phyloP scores from a whole-genome alignment of 1,140 invertebrate species.

The Agrilus planipennis region DNA sequence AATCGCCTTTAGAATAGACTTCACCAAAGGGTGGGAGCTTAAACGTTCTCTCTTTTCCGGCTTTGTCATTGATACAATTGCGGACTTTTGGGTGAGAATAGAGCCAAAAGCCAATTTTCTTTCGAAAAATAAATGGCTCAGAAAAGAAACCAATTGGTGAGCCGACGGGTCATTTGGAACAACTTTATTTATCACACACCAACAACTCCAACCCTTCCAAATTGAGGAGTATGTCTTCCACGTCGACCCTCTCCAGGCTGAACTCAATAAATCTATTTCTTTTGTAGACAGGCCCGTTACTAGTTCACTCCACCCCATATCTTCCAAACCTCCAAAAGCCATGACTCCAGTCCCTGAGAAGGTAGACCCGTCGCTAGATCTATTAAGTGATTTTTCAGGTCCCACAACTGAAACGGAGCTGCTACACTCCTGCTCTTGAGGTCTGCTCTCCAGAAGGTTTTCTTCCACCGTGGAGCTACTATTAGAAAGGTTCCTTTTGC shows the following conservation, averaged over 20 bases:
- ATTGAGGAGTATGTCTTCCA: slow-evolving; percentile 7
- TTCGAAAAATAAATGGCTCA: too few species aligned
- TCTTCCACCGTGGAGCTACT: slow-evolving; percentile 27
- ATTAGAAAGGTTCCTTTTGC: slow-evolving; percentile 17
- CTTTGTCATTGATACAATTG: slow-evolving; percentile 9
- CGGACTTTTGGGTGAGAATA: slow-evolving; percentile 14
- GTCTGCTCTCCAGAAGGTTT: slow-evolving; percentile 29
- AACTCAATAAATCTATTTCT: neutral
- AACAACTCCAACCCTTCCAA: slow-evolving; percentile 9
- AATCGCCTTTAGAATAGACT: neutral
- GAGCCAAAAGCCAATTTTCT: too few species aligned
- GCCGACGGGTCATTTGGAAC: too few species aligned
- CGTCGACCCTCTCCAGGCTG: neutral
- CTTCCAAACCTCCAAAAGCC: slow-evolving; percentile 8
- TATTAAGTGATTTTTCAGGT: slow-evolving; percentile 11
- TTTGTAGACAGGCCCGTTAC: neutral
- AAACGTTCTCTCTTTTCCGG: slow-evolving; percentile 2
- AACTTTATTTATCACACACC: too few species aligned
- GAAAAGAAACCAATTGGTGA: too few species aligned
- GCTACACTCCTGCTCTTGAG: slow-evolving; percentile 20
- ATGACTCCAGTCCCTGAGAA: neutral
- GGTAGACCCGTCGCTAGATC: neutral
- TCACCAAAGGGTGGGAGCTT: neutral
- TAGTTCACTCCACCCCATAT: slow-evolving; percentile 4
- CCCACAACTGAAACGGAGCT: slow-evolving; percentile 17